Base-by-base conservation (phyloP, 2,113 vertebrate genomes). In the Lipophrys pholis region DNA sequence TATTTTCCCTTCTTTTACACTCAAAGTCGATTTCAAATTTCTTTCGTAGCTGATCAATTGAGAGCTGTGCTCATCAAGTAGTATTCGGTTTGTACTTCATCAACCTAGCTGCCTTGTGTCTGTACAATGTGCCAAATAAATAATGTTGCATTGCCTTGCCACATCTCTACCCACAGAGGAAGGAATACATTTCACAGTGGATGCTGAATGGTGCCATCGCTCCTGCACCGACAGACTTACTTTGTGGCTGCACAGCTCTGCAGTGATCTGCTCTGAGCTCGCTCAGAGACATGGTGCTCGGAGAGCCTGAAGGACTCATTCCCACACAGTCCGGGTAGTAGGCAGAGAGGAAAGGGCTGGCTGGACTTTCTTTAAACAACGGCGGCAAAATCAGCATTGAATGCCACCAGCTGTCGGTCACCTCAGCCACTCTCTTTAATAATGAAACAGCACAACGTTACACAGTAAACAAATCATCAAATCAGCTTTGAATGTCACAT, bases 321-420 rank as follows among this genome's bases (percentile, higher is more conserved):
- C 98, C 98, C 69, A 99, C 98, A n/a, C 97, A 99, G 95, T 99
- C 98, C 0, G 97, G 98, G 86, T 99, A 99, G 92, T 99, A 99
- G 8, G 97, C 95, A 7, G 92, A 90, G 12, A 99, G 95, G 90
- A 99, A 95, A 7, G 97, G 95, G 41, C 94, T 95, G 38, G 98
- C 97, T 15, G 97, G 95, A 50, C 97, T 99, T 74, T 98, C 96
- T 89, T 99, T 99, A 73, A 99, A 94, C 91, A 99, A 81, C 8
- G 98, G 98, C 5, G 98, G 97, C 63, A 98, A 90, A 85, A 99
- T 98, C 85, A 99, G 93, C 97, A 99, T 99, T 39, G 97, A 97
- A 76, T 97, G 95, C 98, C 98, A 99, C 95, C 96, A 97, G 49
- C 92, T 96, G 92, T 96, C 95, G 1, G 91, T 94, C 81, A 99